phyloP scores from a whole-genome alignment of 2,888 invertebrate genomes.

The Dioctria linearis region DNA sequence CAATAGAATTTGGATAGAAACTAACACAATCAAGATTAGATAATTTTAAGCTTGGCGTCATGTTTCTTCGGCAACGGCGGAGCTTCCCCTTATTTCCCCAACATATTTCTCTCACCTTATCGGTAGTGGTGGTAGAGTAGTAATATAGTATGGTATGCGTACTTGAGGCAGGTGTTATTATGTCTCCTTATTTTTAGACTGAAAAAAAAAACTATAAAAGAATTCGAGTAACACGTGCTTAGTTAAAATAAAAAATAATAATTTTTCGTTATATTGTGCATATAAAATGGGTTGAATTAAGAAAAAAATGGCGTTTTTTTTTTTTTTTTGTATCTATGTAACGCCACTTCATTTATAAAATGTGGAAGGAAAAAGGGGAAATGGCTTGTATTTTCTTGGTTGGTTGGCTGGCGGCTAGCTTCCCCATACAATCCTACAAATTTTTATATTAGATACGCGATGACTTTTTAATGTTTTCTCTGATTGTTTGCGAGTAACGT shows the following conservation, averaged over 20 bases:
- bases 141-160: too few species aligned
- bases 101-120: background rate
- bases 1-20: too few species aligned
- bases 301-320: constrained; percentile 35
- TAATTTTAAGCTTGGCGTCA: constrained; percentile 52
- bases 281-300: background rate
- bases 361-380: constrained; percentile 7
- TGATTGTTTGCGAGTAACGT: background rate
- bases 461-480: background rate
- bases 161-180: constrained; percentile 34
- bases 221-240: background rate
- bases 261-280: too few species aligned
- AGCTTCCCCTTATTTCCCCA: constrained; percentile 23
- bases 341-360: constrained; percentile 5
- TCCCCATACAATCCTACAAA: too few species aligned
- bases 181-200: constrained; percentile 38
- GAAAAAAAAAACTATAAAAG: background rate
- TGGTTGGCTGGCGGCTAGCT: too few species aligned
- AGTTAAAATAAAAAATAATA: too few species aligned
- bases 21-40: too few species aligned
- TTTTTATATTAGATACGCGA: too few species aligned
- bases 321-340: background rate
- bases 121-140: background rate
- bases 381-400: background rate
- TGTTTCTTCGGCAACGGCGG: constrained; percentile 8